These are phyloP conservation scores for Dryadula phaetusa DNA, from an alignment of 2,888 invertebrate genomes.

Conservation along the genomic window DNA sequence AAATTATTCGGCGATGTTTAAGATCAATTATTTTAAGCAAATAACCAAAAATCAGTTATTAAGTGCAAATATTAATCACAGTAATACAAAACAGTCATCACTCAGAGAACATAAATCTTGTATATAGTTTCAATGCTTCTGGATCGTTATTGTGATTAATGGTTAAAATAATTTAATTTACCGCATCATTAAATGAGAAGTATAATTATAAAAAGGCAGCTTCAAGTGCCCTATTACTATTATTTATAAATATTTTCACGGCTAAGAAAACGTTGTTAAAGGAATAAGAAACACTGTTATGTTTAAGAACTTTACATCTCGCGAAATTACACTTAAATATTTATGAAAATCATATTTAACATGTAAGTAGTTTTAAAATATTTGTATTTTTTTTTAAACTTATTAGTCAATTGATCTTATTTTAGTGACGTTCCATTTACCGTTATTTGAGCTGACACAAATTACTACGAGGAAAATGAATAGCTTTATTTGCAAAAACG, in stretches of 20 bases:
- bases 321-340: conserved; percentile 29
- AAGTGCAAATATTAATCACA: conserved; percentile 21
- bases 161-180: conserved; percentile 27
- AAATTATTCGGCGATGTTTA: conserved; percentile 9
- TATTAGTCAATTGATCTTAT: conserved; percentile 24
- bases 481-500: conserved; percentile 49
- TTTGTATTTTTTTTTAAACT: not conserved
- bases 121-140: conserved; percentile 1
- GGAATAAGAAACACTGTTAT: too few relatives aligned
- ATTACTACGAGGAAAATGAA: conserved; percentile 51
- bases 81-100: conserved; percentile 19
- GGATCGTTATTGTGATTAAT: conserved; percentile 33
- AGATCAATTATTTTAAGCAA: conserved; percentile 1
- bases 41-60: not conserved
- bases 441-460: conserved; percentile 58
- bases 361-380: not conserved
- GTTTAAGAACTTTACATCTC: too few relatives aligned
- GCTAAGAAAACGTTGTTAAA: too few relatives aligned
- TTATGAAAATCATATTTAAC: conserved; percentile 28
- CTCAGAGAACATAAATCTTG: conserved; percentile 1
- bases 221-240: conserved; percentile 29
- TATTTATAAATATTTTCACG: not conserved
- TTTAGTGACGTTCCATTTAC: conserved; percentile 45
- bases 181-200: conserved; percentile 28
- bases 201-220: conserved; percentile 16